Evolutionary conservation across 2,888 invertebrate genomes (phyloP).

Genomic region (Hydriomena furcata): DNA sequence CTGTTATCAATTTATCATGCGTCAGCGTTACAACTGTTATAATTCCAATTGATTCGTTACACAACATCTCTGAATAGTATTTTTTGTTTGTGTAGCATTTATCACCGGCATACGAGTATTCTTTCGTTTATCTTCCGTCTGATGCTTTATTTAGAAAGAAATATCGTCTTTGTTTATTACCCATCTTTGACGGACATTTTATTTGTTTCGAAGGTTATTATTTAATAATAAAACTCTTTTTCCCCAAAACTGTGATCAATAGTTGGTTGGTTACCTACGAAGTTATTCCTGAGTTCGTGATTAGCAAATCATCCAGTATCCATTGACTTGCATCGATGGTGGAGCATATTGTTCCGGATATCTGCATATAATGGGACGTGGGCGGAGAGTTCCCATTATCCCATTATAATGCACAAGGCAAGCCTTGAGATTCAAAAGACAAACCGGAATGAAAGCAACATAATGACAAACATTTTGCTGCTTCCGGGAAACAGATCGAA

Average conservation of each 20-base stretch:
- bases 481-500: constrained; percentile 17
- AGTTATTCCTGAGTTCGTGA: constrained; percentile 38
- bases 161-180: constrained; percentile 17
- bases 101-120: constrained; percentile 25
- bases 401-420: constrained; percentile 57
- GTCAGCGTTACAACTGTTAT: constrained; percentile 38
- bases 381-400: constrained; percentile 64
- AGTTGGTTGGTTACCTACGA: no score
- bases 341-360: constrained; percentile 50
- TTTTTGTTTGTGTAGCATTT: constrained; percentile 36
- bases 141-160: constrained; percentile 30
- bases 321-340: constrained; percentile 41
- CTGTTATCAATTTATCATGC: neutral
- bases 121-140: constrained; percentile 29
- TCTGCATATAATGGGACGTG: constrained; percentile 77
- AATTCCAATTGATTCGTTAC: constrained; percentile 50
- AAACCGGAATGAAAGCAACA: constrained; percentile 20
- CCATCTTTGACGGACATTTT: neutral
- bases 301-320: constrained; percentile 50
- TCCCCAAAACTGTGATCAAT: no score
- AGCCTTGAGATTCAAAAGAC: constrained; percentile 26
- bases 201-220: neutral
- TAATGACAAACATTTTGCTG: constrained; percentile 23
- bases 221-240: neutral
- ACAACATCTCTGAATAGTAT: constrained; percentile 18